phyloP scores from a whole-genome alignment of 2,888 invertebrate species.

The Augiades crinisus region DNA sequence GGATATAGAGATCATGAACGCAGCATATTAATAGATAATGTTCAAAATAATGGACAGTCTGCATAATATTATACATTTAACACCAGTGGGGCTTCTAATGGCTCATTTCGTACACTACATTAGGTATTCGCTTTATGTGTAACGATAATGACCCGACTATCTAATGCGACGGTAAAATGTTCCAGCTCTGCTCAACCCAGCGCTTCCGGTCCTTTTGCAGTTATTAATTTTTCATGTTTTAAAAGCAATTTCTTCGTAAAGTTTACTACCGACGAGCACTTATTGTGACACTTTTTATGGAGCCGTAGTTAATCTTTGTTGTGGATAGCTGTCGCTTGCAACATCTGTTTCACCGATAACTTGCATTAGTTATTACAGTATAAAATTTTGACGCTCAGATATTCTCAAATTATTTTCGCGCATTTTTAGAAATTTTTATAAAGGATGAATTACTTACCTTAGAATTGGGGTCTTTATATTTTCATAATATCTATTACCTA shows the following conservation, averaged over 20 bases:
- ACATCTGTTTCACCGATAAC: slow-evolving; percentile 66
- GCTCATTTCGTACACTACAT: slow-evolving; percentile 7
- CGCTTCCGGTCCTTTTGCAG: slow-evolving; percentile 5
- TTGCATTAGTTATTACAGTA: slow-evolving; percentile 39
- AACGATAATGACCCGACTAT: slow-evolving; percentile 15
- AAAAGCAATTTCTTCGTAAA: slow-evolving; percentile 23
- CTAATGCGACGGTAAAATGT: background rate
- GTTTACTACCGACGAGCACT: slow-evolving; percentile 28
- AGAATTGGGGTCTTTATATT: too few species aligned
- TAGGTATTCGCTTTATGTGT: slow-evolving; percentile 13
- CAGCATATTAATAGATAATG: background rate
- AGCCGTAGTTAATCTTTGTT: slow-evolving; percentile 60
- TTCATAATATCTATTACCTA: too few species aligned
- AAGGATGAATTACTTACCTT: too few species aligned
- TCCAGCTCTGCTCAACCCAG: background rate
- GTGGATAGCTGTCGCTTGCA: slow-evolving; percentile 38
- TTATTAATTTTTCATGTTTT: slow-evolving; percentile 22
- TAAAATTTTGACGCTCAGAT: slow-evolving; percentile 10
- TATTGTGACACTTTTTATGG: slow-evolving; percentile 48
- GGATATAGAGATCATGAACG: background rate
- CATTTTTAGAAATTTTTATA: too few species aligned
- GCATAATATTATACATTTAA: slow-evolving; percentile 10
- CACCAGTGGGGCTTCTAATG: slow-evolving; percentile 12
- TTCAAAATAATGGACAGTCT: background rate
- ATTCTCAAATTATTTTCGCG: too few species aligned